Percentiles rank a stretch among this genome's conserved stretches.
phyloP scores from a whole-genome alignment of 2,113 vertebrate species.

The Phaethon lepturus region DNA sequence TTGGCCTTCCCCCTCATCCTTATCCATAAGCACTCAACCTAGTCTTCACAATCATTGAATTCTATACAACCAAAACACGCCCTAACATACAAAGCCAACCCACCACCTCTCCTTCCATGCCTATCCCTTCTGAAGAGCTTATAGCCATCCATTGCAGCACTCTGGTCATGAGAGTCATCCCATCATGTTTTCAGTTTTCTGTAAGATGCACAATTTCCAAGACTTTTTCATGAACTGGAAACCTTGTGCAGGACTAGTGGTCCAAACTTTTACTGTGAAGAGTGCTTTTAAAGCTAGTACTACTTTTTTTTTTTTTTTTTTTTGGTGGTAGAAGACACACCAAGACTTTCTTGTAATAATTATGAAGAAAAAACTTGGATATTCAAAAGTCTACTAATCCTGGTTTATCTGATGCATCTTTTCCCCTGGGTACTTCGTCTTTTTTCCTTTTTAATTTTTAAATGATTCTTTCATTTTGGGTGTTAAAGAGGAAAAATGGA shows the following conservation, averaged over 20 bases:
- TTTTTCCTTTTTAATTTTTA: slow-evolving; percentile 58
- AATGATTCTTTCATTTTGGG: not conserved
- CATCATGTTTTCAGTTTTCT: not conserved
- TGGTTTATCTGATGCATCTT: slow-evolving; percentile 5
- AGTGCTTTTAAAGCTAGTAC: not conserved
- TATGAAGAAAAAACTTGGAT: not conserved
- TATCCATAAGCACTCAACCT: no score
- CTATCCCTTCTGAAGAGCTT: no score
- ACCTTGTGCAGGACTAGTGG: not conserved
- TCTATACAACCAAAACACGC: no score
- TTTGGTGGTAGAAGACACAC: not conserved
- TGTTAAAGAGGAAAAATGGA: slow-evolving; percentile 23
- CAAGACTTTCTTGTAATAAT: not conserved
- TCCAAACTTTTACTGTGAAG: not conserved
- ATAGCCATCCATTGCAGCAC: no score
- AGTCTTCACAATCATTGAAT: no score
- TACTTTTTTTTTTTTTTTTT: not conserved
- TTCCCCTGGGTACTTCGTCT: not conserved
- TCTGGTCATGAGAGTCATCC: no score
- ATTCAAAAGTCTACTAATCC: not conserved
- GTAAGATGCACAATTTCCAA: not conserved
- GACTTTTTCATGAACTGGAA: not conserved
- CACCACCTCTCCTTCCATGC: no score
- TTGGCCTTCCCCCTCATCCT: no score
- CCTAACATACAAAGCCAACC: no score